Percentiles rank a stretch among this genome's conserved stretches.
Evolutionary conservation across 1,140 invertebrate species (phyloP).

Genomic region (Oncopeltus fasciatus): DNA sequence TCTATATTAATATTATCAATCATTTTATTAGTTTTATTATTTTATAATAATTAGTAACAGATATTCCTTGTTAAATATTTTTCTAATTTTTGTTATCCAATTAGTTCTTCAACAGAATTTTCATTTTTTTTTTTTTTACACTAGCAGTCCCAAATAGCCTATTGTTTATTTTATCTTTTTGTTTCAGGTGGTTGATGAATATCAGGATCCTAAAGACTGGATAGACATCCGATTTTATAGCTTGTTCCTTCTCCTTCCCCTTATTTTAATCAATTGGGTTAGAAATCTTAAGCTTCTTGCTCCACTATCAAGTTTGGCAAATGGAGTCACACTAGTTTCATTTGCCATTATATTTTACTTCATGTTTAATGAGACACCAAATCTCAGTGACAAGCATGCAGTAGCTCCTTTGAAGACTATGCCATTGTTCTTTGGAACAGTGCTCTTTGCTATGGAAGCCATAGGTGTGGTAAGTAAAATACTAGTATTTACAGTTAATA

Average conservation of each 20-base stretch:
- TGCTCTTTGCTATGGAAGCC: slow-evolving; percentile 49
- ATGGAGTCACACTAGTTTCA: slow-evolving; percentile 43
- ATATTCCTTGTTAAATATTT: too few species aligned
- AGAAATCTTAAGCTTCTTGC: slow-evolving; percentile 57
- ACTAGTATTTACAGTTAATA: too few species aligned
- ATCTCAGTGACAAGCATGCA: slow-evolving; percentile 30
- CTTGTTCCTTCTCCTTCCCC: slow-evolving; percentile 42
- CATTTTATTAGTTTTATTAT: too few species aligned
- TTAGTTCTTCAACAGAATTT: neutral
- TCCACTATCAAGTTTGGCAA: slow-evolving; percentile 59
- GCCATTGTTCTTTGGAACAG: slow-evolving; percentile 48
- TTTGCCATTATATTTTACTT: slow-evolving; percentile 55
- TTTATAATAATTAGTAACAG: too few species aligned
- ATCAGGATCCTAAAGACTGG: slow-evolving; percentile 27
- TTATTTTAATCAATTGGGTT: slow-evolving; percentile 53
- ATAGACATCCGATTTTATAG: slow-evolving; percentile 36
- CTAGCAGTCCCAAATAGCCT: neutral
- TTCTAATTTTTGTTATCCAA: neutral
- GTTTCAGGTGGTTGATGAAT: slow-evolving; percentile 35
- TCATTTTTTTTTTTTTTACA: too few species aligned
- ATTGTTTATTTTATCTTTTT: neutral
- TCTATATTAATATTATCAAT: too few species aligned
- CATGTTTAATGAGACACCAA: slow-evolving; percentile 43
- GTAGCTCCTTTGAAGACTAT: slow-evolving; percentile 34
- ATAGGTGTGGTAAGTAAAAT: slow-evolving; percentile 48